Conservation (phyloP, 2,888 invertebrate genomes). For the Melitaea athalia region DNA sequence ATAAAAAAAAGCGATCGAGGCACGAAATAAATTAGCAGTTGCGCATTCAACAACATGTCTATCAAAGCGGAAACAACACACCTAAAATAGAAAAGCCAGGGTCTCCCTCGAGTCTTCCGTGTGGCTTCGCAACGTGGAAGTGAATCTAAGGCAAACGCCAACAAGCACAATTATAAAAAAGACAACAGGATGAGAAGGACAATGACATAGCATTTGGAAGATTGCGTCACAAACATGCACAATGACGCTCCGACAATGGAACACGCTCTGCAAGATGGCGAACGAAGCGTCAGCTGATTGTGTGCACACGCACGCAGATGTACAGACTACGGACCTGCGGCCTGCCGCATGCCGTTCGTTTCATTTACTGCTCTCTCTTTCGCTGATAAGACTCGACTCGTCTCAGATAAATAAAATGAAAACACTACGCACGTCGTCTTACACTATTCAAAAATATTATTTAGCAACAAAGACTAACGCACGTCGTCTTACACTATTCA, state of each 20-base stretch:
- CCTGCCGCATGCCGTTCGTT: too few relatives aligned
- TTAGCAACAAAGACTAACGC: too few relatives aligned
- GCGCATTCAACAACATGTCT: constrained; percentile 45
- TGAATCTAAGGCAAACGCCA: constrained; percentile 43
- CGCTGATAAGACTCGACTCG: constrained; percentile 31
- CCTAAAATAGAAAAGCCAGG: constrained; percentile 76
- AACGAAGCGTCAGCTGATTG: constrained; percentile 77
- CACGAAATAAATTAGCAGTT: constrained; percentile 37
- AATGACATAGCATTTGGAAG: constrained; percentile 73
- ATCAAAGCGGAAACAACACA: constrained; percentile 62
- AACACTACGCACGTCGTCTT: neutral
- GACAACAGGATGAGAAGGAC: constrained; percentile 59
- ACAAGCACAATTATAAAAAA: constrained; percentile 53
- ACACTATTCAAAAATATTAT: too few relatives aligned
- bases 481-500: too few relatives aligned
- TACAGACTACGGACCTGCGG: constrained; percentile 45
- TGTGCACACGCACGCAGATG: constrained; percentile 76
- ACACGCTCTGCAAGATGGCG: constrained; percentile 78
- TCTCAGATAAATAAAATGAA: constrained; percentile 7
- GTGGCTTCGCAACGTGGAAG: constrained; percentile 62
- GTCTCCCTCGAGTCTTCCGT: constrained; percentile 66
- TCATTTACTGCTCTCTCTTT: constrained; percentile 67
- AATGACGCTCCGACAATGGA: constrained; percentile 74
- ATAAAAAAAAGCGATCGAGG: constrained; percentile 37
- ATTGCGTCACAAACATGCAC: constrained; percentile 69